Evolutionary conservation across 2,888 invertebrate species (phyloP).

Genomic region (Troilus luridus): DNA sequence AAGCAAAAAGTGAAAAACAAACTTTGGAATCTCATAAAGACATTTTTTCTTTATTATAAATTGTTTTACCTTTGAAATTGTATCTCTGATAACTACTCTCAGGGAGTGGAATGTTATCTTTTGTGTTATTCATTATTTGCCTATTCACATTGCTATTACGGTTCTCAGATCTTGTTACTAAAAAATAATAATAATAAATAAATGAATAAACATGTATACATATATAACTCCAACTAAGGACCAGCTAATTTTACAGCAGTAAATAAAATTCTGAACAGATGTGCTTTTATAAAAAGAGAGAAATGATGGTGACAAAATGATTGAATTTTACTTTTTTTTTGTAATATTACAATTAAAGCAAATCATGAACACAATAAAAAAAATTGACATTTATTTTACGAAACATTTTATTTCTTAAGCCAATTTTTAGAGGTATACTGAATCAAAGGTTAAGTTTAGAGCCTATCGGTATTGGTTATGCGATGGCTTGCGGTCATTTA

Average conservation of each 20-base stretch:
- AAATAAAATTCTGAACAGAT: not conserved
- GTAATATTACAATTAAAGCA: too few relatives aligned
- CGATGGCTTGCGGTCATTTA: too few relatives aligned
- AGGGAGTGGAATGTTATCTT: not conserved
- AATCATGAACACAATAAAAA: too few relatives aligned
- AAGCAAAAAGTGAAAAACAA: not conserved
- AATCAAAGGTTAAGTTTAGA: too few relatives aligned
- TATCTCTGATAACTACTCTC: conserved; percentile 5
- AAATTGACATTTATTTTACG: too few relatives aligned
- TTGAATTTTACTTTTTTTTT: too few relatives aligned
- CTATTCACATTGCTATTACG: not conserved
- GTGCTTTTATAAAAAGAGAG: not conserved
- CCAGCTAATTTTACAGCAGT: not conserved
- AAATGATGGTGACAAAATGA: too few relatives aligned
- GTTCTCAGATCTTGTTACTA: not conserved
- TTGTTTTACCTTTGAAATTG: conserved; percentile 15
- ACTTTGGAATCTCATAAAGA: not conserved
- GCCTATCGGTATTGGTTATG: too few relatives aligned
- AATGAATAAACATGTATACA: too few relatives aligned
- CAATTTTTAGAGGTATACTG: too few relatives aligned
- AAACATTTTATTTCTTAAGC: too few relatives aligned
- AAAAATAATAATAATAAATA: not conserved
- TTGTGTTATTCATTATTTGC: not conserved
- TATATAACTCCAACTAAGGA: not conserved
- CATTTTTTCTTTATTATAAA: not conserved